Percentiles rank a stretch among this genome's conserved stretches.
Evolutionary conservation across 2,888 invertebrate genomes (phyloP).

Genomic region (Eristalis arbustorum): DNA sequence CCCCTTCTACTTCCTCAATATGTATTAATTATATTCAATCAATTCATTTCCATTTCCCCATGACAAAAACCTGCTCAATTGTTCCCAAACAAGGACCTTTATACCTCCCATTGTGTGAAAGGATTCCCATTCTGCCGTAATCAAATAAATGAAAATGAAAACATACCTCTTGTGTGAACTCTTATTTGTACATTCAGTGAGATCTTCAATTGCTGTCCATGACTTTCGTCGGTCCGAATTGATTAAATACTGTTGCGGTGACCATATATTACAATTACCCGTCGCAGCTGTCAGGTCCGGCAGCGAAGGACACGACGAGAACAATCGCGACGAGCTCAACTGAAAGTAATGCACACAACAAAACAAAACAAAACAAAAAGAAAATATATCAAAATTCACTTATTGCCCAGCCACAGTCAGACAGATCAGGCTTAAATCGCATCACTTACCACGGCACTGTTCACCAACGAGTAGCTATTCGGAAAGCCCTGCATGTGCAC

Average conservation of each 20-base stretch:
- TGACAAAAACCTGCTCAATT: no score
- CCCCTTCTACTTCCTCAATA: no score
- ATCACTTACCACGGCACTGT: slow-evolving; percentile 75
- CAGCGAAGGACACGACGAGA: slow-evolving; percentile 77
- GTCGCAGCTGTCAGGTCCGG: slow-evolving; percentile 77
- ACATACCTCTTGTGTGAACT: slow-evolving; percentile 82
- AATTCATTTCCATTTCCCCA: no score
- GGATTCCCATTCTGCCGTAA: neutral
- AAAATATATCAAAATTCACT: slow-evolving; percentile 15
- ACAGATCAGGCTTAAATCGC: slow-evolving; percentile 72
- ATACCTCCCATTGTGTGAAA: no score
- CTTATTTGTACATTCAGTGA: slow-evolving; percentile 82
- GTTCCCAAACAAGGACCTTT: no score
- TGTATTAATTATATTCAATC: no score
- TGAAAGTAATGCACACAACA: slow-evolving; percentile 39
- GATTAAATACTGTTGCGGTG: slow-evolving; percentile 78
- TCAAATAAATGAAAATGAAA: neutral
- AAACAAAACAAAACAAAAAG: no score
- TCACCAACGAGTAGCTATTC: slow-evolving; percentile 71
- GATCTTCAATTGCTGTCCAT: slow-evolving; percentile 92
- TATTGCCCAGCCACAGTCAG: neutral
- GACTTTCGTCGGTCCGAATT: slow-evolving; percentile 85
- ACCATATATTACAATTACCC: slow-evolving; percentile 76
- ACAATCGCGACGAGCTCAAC: slow-evolving; percentile 73
- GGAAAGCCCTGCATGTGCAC: slow-evolving; percentile 77